Evolutionary conservation across 1,140 invertebrate genomes (phyloP), one percentile per base, ranked within the genome.

Genomic region (Drepana arcuata): DNA sequence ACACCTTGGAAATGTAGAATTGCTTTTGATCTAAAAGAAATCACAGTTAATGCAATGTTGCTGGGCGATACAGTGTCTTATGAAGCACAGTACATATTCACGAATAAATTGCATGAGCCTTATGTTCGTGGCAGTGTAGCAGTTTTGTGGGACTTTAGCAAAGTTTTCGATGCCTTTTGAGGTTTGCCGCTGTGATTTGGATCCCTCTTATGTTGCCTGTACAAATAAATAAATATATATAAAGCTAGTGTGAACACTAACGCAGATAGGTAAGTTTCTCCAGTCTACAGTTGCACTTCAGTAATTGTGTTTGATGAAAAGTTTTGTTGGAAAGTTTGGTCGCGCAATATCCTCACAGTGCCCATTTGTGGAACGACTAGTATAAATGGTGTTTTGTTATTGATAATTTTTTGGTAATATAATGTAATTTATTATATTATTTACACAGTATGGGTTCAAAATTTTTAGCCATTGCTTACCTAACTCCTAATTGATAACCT

Each of bases 1-100:
- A 78, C 70, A 2, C 59, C 60, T 1, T 78, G 73, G 70, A 72
- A 72, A 44, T 78, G 70, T 34, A 65, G 53, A 47, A 55, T 78
- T 28, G 37, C 36, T 33, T 16, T 73, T 3, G 51, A 64, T 23
- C 54, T 39, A 7, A 53, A 58, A 26, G 52, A 65, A 14, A 37
- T 33, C 3, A 36, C 51, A 1, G 43, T 71, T 16, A 54, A 48
- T 1, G 73, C 68, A 2, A 29, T 58, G 5, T 35, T 74, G 12
- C 6, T 71, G 21, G 57, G 41, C 7, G 70, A 70, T 26, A 48
- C 55, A 14, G 70, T 78, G 13, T 67, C 45, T 42, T 78, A 70
- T 44, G 62, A 67, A 13, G 36, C 59, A 14, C 45, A 68, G 21
- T 49, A n/a, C n/a, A n/a, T 62, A 34, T 41, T 78, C n/a, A 61